Base-by-base conservation (phyloP, 1,140 invertebrate genomes). In the Apocrypta bakeri region DNA sequence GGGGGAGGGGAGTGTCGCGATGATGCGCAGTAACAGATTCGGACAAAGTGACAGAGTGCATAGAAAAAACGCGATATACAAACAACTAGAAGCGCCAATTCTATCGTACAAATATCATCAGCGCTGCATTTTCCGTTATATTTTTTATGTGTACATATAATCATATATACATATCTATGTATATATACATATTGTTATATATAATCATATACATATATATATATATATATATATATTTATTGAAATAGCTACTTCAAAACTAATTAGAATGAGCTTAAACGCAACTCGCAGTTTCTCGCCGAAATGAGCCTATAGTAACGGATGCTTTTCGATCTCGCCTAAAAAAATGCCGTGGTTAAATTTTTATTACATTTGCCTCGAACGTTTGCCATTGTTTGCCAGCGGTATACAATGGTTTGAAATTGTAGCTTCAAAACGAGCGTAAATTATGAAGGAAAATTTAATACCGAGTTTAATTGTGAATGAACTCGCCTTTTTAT, bases 1-100 rank as follows among this genome's bases (percentile, higher is more conserved):
- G 12, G n/a, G n/a, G n/a, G n/a, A n/a, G n/a, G n/a, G n/a, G n/a
- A 6, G 17, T 25, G 42, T 77, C 64, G 29, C 25, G 64, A 48
- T 21, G 64, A 82, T 80, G 27, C 31, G 40, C 66, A 29, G 40
- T 78, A 56, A 29, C 40, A 21, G 48, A 27, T 37, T 37, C 87
- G 85, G 83, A 85, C 84, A 87, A 86, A 88, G 86, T 86, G 88
- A 90, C 86, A 86, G 85, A 77, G 24, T 37, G 42, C 31, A 75
- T 91, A 90, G 86, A 90, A 88, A 90, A 88, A 88, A 87, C 86
- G 86, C 86, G 86, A 89, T 89, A 87, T 90, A 90, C 86, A 89
- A 90, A 92, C 87, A 89, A 90, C 86, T 89, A 91, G 2, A 91
- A 91, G 90, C 89, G 88, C 88, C 88, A 88, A 85, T 87, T 83